phyloP scores from a whole-genome alignment of 2,888 invertebrate species.

The Salpingus planirostris region DNA sequence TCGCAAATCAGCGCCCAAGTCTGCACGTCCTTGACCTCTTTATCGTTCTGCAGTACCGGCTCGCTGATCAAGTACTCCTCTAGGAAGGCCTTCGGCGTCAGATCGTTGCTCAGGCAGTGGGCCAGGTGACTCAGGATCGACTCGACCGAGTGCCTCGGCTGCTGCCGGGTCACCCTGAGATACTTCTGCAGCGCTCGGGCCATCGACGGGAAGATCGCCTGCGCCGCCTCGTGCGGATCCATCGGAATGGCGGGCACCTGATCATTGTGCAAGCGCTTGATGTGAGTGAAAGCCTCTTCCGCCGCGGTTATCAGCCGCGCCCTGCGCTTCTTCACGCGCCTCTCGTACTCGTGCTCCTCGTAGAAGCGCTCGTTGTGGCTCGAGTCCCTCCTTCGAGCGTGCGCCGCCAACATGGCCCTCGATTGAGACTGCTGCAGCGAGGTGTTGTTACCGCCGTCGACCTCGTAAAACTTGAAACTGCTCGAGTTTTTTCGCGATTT shows the following conservation, averaged over 20 bases:
- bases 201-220: slow-evolving; percentile 95
- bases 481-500: slow-evolving; percentile 70
- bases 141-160: slow-evolving; percentile 91
- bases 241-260: slow-evolving; percentile 74
- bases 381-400: slow-evolving; percentile 77
- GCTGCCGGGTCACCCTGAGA: slow-evolving; percentile 89
- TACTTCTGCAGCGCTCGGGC: slow-evolving; percentile 95
- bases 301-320: slow-evolving; percentile 88
- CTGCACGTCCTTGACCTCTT: slow-evolving; percentile 72
- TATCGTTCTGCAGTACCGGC: slow-evolving; percentile 77
- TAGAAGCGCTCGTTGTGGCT: slow-evolving; percentile 97
- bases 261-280: slow-evolving; percentile 69
- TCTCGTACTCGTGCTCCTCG: slow-evolving; percentile 94
- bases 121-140: slow-evolving; percentile 85
- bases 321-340: slow-evolving; percentile 81
- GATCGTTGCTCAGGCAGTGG: slow-evolving; percentile 84
- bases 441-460: slow-evolving; percentile 66
- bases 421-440: slow-evolving; percentile 63
- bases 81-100: slow-evolving; percentile 89
- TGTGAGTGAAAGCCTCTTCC: slow-evolving; percentile 97
- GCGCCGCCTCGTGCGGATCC: slow-evolving; percentile 93
- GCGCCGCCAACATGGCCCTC: slow-evolving; percentile 60
- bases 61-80: slow-evolving; percentile 85
- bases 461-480: slow-evolving; percentile 95
- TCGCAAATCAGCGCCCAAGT: slow-evolving; percentile 96